A percentile compares a stretch with the other conserved stretches of the same genome.
phyloP scores from a whole-genome alignment of 2,797 vertebrate genomes.

The Decapterus maruadsi region DNA sequence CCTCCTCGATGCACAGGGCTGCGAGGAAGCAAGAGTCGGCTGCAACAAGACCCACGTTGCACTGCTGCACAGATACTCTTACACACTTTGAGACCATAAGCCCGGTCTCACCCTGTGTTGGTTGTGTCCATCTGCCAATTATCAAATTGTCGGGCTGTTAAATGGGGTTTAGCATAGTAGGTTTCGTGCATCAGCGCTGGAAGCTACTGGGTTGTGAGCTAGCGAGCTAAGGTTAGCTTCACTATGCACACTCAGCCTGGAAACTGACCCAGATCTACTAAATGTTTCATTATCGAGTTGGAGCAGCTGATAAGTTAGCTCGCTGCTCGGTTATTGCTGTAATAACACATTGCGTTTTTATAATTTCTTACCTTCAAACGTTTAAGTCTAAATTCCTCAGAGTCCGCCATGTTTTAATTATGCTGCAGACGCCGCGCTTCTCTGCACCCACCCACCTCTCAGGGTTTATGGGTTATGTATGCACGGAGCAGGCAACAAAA shows the following conservation, averaged over 20 bases:
- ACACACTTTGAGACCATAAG: rapidly evolving
- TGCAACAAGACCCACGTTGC: slow-evolving; percentile 3
- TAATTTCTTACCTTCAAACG: slow-evolving; percentile 73
- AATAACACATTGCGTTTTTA: rapidly evolving
- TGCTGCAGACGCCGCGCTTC: slow-evolving; percentile 70
- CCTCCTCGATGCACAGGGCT: slow-evolving; percentile 9
- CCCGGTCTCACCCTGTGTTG: rapidly evolving
- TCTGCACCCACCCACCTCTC: slow-evolving; percentile 53
- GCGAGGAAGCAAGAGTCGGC: background rate
- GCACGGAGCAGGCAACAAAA: background rate
- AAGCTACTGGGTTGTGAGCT: slow-evolving; percentile 47
- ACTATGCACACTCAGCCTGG: slow-evolving; percentile 39
- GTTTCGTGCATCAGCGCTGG: slow-evolving; percentile 29
- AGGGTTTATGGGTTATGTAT: slow-evolving; percentile 35
- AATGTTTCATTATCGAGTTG: no score
- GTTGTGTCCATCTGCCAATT: background rate
- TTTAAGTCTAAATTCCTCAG: slow-evolving; percentile 77
- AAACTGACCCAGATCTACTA: background rate
- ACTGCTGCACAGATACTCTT: background rate
- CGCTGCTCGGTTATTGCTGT: rapidly evolving
- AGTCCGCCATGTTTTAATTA: slow-evolving; percentile 85
- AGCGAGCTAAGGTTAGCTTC: slow-evolving; percentile 66
- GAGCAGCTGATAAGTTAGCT: rapidly evolving
- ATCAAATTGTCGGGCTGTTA: background rate
- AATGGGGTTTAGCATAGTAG: background rate